Base-by-base conservation (phyloP, 2,113 vertebrate genomes). In the Dendrocopos noguchii region DNA sequence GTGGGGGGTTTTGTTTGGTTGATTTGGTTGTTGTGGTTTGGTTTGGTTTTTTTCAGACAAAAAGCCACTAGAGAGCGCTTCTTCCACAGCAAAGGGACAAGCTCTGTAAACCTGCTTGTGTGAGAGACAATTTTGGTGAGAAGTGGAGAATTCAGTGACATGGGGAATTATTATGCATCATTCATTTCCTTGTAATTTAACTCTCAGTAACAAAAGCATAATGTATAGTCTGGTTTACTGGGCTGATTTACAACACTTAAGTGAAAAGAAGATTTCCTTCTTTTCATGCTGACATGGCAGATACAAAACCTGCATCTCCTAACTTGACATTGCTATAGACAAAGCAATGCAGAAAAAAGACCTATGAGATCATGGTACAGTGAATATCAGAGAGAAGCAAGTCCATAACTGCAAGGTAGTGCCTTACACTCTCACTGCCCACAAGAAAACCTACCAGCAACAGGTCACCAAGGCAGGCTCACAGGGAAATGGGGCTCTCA, bases 161-260 rank as follows among this genome's bases (percentile, higher is more conserved):
- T 29, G 80, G 87, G 91, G 94, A 97, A 97, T 97, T 97, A 97
- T 95, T 96, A 96, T 92, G 90, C 95, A 96, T 95, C 93, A 88
- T 96, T 97, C 97, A 94, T 97, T 97, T 97, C 91, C 97, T 97
- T 97, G 97, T 95, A 96, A 97, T 97, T 98, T 97, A 98, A 96
- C 95, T 97, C 95, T 96, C 59, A 31, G 88, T 92, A 97, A 97
- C 96, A 97, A 97, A 97, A 96, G 94, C 95, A 93, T 97, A 96
- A 97, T 92, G 87, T 96, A 96, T 86, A 94, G 95, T 92, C 91
- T 96, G 84, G 96, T 97, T 97, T 97, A 95, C 46, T 53, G 70
- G 80, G 78, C 77, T 97, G 97, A 98, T 97, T 97, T 97, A 97
- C 96, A 96, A 67, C 91, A 81, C 53, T 92, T 84, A 96, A 93